Conservation (phyloP, 2,888 invertebrate genomes). For the Epirrita christyi region DNA sequence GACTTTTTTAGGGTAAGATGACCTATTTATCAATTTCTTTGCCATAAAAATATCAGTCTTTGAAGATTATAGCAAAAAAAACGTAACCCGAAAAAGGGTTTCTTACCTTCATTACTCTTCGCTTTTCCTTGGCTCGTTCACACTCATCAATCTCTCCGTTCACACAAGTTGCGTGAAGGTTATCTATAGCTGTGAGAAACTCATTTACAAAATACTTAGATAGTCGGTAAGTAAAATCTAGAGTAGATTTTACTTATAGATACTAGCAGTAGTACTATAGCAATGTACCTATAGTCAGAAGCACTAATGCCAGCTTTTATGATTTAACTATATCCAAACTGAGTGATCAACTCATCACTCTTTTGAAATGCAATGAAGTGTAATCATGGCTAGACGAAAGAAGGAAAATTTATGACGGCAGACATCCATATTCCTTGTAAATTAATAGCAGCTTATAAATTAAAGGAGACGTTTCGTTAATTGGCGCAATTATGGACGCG, state of each 20-base stretch:
- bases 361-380: background rate
- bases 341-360: background rate
- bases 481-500: slow-evolving; percentile 69
- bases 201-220: slow-evolving; percentile 23
- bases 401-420: slow-evolving; percentile 26
- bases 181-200: slow-evolving; percentile 24
- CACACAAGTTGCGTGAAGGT: slow-evolving; percentile 22
- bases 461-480: slow-evolving; percentile 68
- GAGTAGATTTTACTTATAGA: slow-evolving; percentile 24
- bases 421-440: slow-evolving; percentile 26
- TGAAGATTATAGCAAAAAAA: slow-evolving; percentile 6
- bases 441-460: slow-evolving; percentile 60
- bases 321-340: too few species aligned
- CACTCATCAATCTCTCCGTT: slow-evolving; percentile 30
- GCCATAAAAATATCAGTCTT: slow-evolving; percentile 6
- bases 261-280: background rate
- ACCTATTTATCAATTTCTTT: background rate
- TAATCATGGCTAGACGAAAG: slow-evolving; percentile 12
- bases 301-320: too few species aligned
- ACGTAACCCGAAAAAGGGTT: slow-evolving; percentile 20
- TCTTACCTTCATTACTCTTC: slow-evolving; percentile 28
- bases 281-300: too few species aligned
- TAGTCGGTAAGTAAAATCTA: slow-evolving; percentile 6
- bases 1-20: background rate
- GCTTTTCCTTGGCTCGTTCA: slow-evolving; percentile 12